Evolutionary conservation across 1,140 invertebrate genomes (phyloP), one percentile per base, ranked within the genome.

Genomic region (Berghia stephanieae): DNA sequence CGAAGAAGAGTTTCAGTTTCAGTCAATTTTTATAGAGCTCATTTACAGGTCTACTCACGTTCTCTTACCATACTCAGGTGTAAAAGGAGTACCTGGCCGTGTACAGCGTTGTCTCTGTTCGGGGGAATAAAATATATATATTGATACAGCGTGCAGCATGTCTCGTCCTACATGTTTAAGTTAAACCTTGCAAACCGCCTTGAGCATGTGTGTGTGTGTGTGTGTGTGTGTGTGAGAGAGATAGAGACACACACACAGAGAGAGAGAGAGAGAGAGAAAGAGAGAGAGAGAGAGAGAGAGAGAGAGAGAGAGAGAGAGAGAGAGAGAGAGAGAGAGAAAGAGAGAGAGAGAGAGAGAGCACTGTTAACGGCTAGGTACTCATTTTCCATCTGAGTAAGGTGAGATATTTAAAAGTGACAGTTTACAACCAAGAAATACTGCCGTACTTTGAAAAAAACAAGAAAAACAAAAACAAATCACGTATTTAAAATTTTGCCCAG

Each of bases 261-360:
- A 72, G 69, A 49, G 43, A 72, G 43, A 72, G 69, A 72, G 42
- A 46, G 69, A 44, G 69, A 49, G 27, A 55, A n/a, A 73, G 31
- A 73, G 71, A 55, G 71, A 73, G 40, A 36, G 38, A 36, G 57
- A 66, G 60, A 75, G 40, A 43, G 40, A 43, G 68, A 43, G 40
- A 52, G 4, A 31, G 21, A 74, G 27, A 52, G n/a, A 18, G 21
- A 31, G 21, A 31, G 34, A 44, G 44, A 44, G 34, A 31, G 40
- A 10, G 31, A 44, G 44, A 44, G 57, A 34, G 38, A 31, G 4
- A 55, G 71, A 21, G 44, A 36, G 71, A 73, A 27, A 52, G 71
- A 73, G 57, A n/a, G 73, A 18, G 49, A 76, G 18, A 36, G 34
- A 24, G 16, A 38, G 49, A 24, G 73, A 66, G 3, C 6, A 38